Evolutionary conservation across 2,888 invertebrate species (phyloP).

Genomic region (Drosophila limbata): DNA sequence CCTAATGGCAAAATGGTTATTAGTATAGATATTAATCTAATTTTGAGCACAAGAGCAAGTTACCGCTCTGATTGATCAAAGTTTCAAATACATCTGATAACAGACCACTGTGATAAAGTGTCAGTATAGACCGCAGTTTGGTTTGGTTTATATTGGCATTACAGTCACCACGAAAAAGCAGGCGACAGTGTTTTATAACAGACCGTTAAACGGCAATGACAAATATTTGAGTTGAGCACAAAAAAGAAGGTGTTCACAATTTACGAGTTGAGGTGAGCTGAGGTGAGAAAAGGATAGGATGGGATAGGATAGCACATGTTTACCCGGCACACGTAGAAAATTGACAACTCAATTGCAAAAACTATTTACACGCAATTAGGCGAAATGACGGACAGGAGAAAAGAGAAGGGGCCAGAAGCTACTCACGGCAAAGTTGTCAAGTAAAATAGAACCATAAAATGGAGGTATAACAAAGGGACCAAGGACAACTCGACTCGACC

Average conservation of each 20-base stretch:
- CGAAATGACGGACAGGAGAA: conserved; percentile 46
- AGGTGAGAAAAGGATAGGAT: conserved; percentile 14
- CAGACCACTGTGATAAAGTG: too few relatives aligned
- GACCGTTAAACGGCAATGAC: conserved; percentile 59
- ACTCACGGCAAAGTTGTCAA: conserved; percentile 47
- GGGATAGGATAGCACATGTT: conserved; percentile 18
- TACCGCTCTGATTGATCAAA: neutral
- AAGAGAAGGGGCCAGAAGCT: conserved; percentile 18
- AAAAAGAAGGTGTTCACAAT: conserved; percentile 45
- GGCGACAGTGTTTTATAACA: conserved; percentile 43
- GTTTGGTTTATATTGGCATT: conserved; percentile 6
- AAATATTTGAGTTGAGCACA: conserved; percentile 65
- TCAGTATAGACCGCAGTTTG: conserved; percentile 34
- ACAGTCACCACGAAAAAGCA: conserved; percentile 17
- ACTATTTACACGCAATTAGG: conserved; percentile 78
- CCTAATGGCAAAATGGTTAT: too few relatives aligned
- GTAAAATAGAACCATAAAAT: conserved; percentile 53
- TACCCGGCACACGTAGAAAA: conserved; percentile 45
- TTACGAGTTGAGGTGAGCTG: conserved; percentile 37
- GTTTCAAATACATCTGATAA: too few relatives aligned
- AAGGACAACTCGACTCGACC: neutral
- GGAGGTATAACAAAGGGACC: conserved; percentile 45
- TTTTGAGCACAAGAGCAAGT: neutral
- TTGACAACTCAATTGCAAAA: conserved; percentile 78
- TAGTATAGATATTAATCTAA: neutral